Evolutionary conservation across 2,113 vertebrate genomes (phyloP), one percentile per base, ranked within the genome.

Genomic region (Leptodactylus fuscus): DNA sequence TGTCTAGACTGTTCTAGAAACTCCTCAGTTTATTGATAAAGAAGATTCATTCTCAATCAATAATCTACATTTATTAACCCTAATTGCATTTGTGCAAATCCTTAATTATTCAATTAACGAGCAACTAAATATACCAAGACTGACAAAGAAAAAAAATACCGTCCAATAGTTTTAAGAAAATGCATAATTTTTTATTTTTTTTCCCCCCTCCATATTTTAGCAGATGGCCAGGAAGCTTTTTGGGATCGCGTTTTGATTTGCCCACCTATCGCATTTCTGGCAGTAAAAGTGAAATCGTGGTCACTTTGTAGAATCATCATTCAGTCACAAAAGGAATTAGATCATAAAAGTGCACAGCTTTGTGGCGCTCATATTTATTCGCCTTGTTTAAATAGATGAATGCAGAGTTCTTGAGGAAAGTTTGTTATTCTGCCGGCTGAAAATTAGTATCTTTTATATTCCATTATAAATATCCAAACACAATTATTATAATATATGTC

Each of bases 401-500:
- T 60, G 53, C 53, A 20, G 53, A 80, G 36, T 80, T 80, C 53
- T 62, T 27, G 53, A 44, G 77, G 77, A 80, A 80, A 80, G 22
- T 80, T 80, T 80, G 34, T 80, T 80, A 80, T 80, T 27, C 53
- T 80, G 77, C 77, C 77, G 3, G 13, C 53, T 27, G 77, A 62
- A 80, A 80, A 80, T 80, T n/a, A 80, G 77, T 41, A 44, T 80
- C 77, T 44, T 80, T 62, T 80, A 80, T 80, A 60, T 62, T 62
- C 77, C 53, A 41, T 24, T 80, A 80, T 62, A 80, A 80, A 80
- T 80, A 80, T 80, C 53, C 77, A 60, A 44, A 60, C 77, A 58
- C 34, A 41, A 80, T 80, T 80, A 80, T 80, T 62, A 44, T 58
- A 80, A 80, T 60, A 60, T 80, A 80, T 80, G 77, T 24, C 53